Conservation (phyloP, 2,797 vertebrate species). For the Spizella passerina region DNA sequence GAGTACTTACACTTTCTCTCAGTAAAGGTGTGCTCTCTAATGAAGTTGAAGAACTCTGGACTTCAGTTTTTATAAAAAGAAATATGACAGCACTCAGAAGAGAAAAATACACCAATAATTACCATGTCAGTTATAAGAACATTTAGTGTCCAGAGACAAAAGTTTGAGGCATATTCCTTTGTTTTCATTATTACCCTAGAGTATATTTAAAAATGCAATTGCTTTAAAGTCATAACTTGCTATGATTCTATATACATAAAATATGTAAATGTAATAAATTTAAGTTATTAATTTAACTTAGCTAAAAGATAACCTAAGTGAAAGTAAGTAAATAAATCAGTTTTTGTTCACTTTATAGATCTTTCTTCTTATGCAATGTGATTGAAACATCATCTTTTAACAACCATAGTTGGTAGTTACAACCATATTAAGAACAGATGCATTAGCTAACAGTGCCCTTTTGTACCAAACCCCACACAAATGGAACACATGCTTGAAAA, state of each 20-base stretch:
- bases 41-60: constrained; percentile 59
- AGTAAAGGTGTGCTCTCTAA: constrained; percentile 77
- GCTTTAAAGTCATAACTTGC: neutral
- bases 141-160: neutral
- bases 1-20: constrained; percentile 80
- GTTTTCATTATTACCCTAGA: neutral
- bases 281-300: neutral
- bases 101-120: constrained; percentile 50
- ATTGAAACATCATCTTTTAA: neutral
- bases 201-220: neutral
- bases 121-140: neutral
- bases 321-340: neutral
- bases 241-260: neutral
- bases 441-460: neutral
- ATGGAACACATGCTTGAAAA: neutral
- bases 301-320: neutral
- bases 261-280: neutral
- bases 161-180: neutral
- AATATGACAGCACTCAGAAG: constrained; percentile 85
- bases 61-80: constrained; percentile 88
- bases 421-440: neutral
- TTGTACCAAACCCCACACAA: neutral
- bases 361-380: neutral
- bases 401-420: neutral
- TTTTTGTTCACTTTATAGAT: neutral